phyloP scores from a whole-genome alignment of 1,140 invertebrate genomes.

The Drosophila elegans region DNA sequence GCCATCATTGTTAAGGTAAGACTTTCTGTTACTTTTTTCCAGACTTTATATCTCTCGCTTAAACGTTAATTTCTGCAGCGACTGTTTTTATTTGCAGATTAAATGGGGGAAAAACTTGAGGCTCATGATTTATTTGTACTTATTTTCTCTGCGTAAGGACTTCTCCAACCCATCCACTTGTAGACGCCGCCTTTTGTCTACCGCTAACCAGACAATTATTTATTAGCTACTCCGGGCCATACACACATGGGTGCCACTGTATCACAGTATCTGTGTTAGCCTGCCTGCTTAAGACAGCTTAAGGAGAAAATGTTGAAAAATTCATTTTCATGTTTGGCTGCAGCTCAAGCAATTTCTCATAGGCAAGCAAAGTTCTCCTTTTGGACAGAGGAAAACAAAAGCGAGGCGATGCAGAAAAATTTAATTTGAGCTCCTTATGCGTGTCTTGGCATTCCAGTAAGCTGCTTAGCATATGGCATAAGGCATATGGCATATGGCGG shows the following conservation, averaged over 20 bases:
- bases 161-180: conserved; percentile 59
- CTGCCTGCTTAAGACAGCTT: conserved; percentile 75
- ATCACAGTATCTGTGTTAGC: conserved; percentile 51
- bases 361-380: conserved; percentile 56
- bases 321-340: conserved; percentile 75
- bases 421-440: conserved; percentile 79
- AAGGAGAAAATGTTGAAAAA: conserved; percentile 72
- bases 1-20: background rate
- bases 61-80: conserved; percentile 62
- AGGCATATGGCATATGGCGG: conserved; percentile 36
- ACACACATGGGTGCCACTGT: conserved; percentile 24
- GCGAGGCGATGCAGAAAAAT: conserved; percentile 42
- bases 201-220: conserved; percentile 77
- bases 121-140: conserved; percentile 73
- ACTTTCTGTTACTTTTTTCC: background rate
- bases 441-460: conserved; percentile 56
- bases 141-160: conserved; percentile 60
- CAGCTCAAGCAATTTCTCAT: conserved; percentile 80
- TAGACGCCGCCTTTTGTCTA: conserved; percentile 64
- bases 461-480: conserved; percentile 66
- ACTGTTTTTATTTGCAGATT: conserved; percentile 33
- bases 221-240: conserved; percentile 64
- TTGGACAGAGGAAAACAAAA: conserved; percentile 26
- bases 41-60: conserved; percentile 1
- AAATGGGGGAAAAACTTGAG: background rate